A percentile compares a stretch with the other conserved stretches of the same genome.
phyloP scores from a whole-genome alignment of 2,113 vertebrate species.

The Columba janthina region DNA sequence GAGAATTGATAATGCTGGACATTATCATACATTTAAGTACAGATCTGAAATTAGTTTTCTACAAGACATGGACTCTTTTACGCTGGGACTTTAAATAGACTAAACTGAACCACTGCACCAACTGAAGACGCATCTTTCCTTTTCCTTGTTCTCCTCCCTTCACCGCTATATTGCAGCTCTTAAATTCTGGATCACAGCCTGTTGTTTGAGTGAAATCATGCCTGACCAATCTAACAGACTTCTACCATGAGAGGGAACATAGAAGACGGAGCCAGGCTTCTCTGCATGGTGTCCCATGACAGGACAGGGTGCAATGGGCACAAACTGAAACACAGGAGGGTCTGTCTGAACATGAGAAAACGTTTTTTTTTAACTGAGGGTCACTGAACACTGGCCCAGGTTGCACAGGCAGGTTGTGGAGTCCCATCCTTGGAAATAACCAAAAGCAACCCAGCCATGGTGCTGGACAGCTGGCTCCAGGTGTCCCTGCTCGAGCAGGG shows the following conservation, averaged over 20 bases:
- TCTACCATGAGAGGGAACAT: fast-evolving
- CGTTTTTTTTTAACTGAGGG: too few species aligned
- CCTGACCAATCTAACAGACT: not conserved
- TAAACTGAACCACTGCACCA: not conserved
- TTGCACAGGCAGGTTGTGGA: not conserved
- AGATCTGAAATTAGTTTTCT: not conserved
- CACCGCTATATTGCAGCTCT: not conserved
- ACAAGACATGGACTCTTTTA: fast-evolving
- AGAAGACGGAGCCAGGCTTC: not conserved
- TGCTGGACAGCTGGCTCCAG: not conserved
- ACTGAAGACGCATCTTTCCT: not conserved
- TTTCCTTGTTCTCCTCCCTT: not conserved
- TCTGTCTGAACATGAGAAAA: not conserved
- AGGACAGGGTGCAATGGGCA: not conserved
- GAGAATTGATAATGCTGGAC: not conserved
- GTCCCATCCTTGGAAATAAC: not conserved
- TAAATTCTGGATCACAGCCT: not conserved
- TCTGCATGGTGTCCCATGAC: not conserved
- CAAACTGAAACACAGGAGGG: not conserved
- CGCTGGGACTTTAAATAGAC: not conserved
- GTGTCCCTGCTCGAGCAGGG: not conserved
- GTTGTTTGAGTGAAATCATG: not conserved
- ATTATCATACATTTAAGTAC: not conserved
- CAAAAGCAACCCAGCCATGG: not conserved
- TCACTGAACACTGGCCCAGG: not conserved